Conservation (phyloP, 92 coral and sea anemone species). For the Heteractis magnifica region DNA sequence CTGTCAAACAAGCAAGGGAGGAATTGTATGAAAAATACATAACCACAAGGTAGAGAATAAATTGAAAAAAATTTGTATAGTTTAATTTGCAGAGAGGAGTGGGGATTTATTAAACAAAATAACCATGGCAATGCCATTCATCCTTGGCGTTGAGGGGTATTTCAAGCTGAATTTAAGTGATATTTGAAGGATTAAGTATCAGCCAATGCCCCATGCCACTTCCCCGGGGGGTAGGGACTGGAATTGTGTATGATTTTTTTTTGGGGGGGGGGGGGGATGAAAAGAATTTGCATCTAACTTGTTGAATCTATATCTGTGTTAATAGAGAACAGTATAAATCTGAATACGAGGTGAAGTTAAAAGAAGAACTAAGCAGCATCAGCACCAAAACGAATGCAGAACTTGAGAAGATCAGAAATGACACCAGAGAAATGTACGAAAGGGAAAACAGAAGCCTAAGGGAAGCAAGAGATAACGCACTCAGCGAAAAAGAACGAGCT, state of each 20-base stretch:
- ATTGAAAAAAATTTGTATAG: not conserved
- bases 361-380: conserved; percentile 81
- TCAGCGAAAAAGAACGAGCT: conserved; percentile 83
- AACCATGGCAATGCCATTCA: no score
- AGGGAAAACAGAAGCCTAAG: conserved; percentile 79
- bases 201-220: no score
- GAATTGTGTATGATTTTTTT: no score
- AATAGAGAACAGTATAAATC: conserved; percentile 93
- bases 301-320: not conserved
- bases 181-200: no score
- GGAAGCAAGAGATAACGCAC: conserved; percentile 89
- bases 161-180: no score
- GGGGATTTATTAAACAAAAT: no score
- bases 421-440: conserved; percentile 93
- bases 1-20: conserved; percentile 85
- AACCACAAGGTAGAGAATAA: conserved; percentile 56
- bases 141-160: no score
- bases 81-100: no score
- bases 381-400: conserved; percentile 77
- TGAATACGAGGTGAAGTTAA: conserved; percentile 87
- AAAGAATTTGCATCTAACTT: not conserved
- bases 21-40: conserved; percentile 90
- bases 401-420: conserved; percentile 75
- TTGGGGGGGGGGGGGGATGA: not conserved
- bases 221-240: no score